A percentile compares a stretch with the other conserved stretches of the same genome.
Evolutionary conservation across 1,140 invertebrate genomes (phyloP).

Genomic region (Dreissena rostriformis): DNA sequence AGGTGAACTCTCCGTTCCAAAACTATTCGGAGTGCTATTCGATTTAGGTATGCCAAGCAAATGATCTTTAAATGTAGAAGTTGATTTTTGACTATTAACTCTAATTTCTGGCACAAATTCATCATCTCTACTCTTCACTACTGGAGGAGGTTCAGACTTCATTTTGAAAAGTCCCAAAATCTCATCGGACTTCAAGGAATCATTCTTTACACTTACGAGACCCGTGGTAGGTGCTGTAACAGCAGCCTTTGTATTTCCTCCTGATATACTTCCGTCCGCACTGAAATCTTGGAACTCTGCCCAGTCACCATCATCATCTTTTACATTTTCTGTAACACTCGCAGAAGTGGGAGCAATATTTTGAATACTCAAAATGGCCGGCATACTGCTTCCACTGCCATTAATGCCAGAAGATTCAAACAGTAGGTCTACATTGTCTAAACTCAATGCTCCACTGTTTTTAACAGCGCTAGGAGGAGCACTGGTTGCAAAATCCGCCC

Average conservation of each 20-base stretch:
- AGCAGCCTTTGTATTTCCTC: constrained; percentile 12
- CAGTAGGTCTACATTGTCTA: too few relatives aligned
- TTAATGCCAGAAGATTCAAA: too few relatives aligned
- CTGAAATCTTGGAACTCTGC: constrained; percentile 41
- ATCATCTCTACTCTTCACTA: constrained; percentile 58
- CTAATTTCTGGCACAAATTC: constrained; percentile 2
- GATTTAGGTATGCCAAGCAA: constrained; percentile 25
- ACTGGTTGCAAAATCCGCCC: neutral
- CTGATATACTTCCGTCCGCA: constrained; percentile 1
- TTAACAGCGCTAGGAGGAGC: too few relatives aligned
- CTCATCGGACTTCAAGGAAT: constrained; percentile 69
- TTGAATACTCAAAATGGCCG: too few relatives aligned
- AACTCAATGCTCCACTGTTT: too few relatives aligned
- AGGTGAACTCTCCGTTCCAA: neutral
- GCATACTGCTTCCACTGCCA: too few relatives aligned
- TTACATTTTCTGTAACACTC: too few relatives aligned
- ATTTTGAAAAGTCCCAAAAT: constrained; percentile 75
- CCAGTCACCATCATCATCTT: constrained; percentile 53
- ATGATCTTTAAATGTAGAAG: neutral
- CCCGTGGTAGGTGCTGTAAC: constrained; percentile 11
- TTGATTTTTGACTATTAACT: too few relatives aligned
- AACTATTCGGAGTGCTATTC: neutral
- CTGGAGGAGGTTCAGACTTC: constrained; percentile 62
- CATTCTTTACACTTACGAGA: constrained; percentile 71
- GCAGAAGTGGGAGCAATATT: too few relatives aligned